These are phyloP conservation scores for Poliocrania exsul DNA, from an alignment of 2,797 vertebrate species.

Conservation along the genomic window DNA sequence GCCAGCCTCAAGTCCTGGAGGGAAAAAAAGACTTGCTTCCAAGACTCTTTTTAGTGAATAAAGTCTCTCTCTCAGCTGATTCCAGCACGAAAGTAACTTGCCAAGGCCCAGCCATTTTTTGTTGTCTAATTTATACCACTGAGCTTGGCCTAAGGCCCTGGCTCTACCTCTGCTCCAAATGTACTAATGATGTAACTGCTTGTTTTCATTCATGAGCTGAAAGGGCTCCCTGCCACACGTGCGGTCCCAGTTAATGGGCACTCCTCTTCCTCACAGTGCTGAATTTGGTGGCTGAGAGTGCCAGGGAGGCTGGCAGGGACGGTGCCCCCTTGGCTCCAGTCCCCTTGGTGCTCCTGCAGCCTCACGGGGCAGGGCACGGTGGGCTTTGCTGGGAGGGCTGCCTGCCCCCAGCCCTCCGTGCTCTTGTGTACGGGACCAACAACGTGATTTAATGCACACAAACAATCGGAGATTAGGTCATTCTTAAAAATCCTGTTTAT, in stretches of 20 bases:
- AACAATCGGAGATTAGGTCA: conserved; percentile 83
- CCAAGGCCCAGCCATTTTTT: conserved; percentile 74
- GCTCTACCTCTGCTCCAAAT: conserved; percentile 74
- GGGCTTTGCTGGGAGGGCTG: conserved; percentile 15
- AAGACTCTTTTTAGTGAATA: conserved; percentile 80
- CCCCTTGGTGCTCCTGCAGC: rapidly evolving
- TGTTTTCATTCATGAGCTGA: conserved; percentile 78
- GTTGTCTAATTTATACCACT: conserved; percentile 80
- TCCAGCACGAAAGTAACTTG: conserved; percentile 76
- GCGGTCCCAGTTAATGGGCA: conserved; percentile 65
- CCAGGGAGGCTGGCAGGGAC: not conserved
- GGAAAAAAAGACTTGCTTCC: conserved; percentile 61
- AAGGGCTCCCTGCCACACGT: conserved; percentile 67
- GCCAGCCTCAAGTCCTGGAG: conserved; percentile 73
- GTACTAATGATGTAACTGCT: conserved; percentile 81
- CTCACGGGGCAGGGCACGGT: rapidly evolving
- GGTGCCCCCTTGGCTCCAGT: rapidly evolving
- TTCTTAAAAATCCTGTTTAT: conserved; percentile 84
- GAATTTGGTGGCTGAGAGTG: not conserved
- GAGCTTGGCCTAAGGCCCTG: conserved; percentile 69
- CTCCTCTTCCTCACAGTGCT: conserved; percentile 43
- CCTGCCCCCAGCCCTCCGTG: not conserved
- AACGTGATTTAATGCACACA: conserved; percentile 81
- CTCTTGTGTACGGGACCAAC: conserved; percentile 68
- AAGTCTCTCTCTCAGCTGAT: conserved; percentile 83